A percentile compares a stretch with the other conserved stretches of the same genome.
phyloP scores from a whole-genome alignment of 92 coral and sea anemone genomes.

The Epizoanthus rinbou region DNA sequence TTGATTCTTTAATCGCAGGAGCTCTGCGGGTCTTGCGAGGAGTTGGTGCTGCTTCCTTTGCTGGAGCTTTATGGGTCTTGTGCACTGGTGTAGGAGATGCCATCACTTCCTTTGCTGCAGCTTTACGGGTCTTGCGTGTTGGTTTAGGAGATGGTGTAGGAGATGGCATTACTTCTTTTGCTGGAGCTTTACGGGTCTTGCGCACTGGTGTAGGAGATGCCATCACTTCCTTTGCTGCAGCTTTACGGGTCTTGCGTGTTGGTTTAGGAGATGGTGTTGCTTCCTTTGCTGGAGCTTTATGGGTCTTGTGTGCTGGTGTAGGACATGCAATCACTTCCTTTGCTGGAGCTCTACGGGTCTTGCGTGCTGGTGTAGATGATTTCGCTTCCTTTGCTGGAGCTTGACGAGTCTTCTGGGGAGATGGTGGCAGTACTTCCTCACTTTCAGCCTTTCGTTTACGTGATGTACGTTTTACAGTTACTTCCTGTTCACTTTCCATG shows the following conservation, averaged over 20 bases:
- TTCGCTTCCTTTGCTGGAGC: not conserved
- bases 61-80: not conserved
- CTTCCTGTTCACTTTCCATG: too few relatives aligned
- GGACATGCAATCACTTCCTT: not conserved
- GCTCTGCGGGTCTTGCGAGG: constrained; percentile 22
- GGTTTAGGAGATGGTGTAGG: not conserved
- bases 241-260: not conserved
- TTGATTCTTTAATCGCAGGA: too few relatives aligned
- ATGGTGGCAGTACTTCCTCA: not conserved
- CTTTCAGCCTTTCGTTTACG: constrained; percentile 22
- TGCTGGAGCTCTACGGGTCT: not conserved
- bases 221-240: not conserved
- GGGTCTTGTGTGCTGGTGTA: constrained; percentile 1
- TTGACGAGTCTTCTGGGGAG: constrained; percentile 27
- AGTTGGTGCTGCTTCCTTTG: not conserved
- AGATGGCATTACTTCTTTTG: not conserved
- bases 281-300: constrained; percentile 20
- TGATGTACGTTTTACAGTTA: not conserved
- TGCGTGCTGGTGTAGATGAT: constrained; percentile 19
- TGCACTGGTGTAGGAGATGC: constrained; percentile 25
- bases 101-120: not conserved
- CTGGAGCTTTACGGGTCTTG: not conserved
- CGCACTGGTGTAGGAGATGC: constrained; percentile 28
- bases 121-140: not conserved
- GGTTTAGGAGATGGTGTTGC: not conserved